Conservation (phyloP, 2,797 vertebrate genomes). For the Molossus alvarezi region DNA sequence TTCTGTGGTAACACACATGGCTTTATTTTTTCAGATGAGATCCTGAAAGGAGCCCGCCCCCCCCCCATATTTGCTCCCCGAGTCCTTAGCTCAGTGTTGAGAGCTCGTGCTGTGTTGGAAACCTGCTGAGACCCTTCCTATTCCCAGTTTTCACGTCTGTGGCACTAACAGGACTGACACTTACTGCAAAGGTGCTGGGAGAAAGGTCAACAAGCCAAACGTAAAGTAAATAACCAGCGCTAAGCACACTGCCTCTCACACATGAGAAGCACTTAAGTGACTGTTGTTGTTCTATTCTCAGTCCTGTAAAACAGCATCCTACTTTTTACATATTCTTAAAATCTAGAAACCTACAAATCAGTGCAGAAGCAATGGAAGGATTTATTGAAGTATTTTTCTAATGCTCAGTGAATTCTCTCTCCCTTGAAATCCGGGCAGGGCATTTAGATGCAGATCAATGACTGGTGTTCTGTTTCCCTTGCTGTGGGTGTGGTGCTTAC, state of each 20-base stretch:
- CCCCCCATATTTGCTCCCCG: not conserved
- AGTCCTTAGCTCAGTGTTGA: not conserved
- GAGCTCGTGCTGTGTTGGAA: not conserved
- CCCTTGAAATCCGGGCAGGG: not conserved
- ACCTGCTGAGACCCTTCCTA: not conserved
- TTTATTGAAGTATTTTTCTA: not conserved
- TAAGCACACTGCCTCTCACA: not conserved
- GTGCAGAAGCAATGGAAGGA: not conserved
- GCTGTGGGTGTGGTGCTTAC: not conserved
- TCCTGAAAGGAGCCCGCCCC: not conserved
- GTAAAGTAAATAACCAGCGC: not conserved
- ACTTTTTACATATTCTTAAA: not conserved
- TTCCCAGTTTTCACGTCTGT: not conserved
- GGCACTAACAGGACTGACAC: not conserved
- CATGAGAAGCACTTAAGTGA: not conserved
- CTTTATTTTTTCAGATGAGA: not conserved
- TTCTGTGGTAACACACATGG: not conserved
- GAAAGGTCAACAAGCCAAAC: slow-evolving; percentile 3
- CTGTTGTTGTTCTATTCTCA: not conserved
- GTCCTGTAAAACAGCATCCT: not conserved
- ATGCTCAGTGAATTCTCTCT: not conserved
- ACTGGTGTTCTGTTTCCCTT: not conserved
- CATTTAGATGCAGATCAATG: slow-evolving; percentile 8
- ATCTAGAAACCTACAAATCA: slow-evolving; percentile 3
- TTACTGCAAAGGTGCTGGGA: not conserved